These are phyloP conservation scores for Sebastes oblongus DNA, from an alignment of 2,797 vertebrate species.

Conservation along the genomic window DNA sequence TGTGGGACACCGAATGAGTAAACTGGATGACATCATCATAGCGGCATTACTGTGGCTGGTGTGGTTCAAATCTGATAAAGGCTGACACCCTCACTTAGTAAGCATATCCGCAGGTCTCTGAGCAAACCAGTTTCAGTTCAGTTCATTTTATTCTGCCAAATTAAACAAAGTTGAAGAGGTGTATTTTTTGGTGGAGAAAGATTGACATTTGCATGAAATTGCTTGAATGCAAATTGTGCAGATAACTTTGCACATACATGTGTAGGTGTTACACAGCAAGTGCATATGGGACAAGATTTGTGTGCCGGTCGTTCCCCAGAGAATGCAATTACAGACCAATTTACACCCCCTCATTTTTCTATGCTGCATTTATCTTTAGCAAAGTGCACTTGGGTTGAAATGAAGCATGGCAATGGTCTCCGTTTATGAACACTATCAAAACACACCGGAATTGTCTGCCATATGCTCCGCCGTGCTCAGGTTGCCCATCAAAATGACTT, in stretches of 20 bases:
- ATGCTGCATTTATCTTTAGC: constrained; percentile 65
- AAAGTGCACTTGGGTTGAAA: constrained; percentile 75
- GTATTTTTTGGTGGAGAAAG: not conserved
- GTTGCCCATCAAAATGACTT: constrained; percentile 61
- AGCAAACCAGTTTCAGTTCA: constrained; percentile 7
- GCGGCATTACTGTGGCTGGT: not conserved
- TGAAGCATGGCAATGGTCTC: constrained; percentile 68
- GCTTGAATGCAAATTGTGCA: constrained; percentile 47
- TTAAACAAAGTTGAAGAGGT: constrained; percentile 15
- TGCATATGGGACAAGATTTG: constrained; percentile 52
- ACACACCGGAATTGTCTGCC: constrained; percentile 69
- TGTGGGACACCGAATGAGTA: not conserved
- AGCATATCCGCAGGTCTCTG: not conserved
- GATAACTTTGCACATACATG: constrained; percentile 20
- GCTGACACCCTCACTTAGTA: not conserved
- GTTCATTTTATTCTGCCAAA: constrained; percentile 12
- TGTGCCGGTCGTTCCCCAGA: constrained; percentile 48
- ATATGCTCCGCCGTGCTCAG: constrained; percentile 74
- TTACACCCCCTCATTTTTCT: constrained; percentile 68
- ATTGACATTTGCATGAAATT: constrained; percentile 54
- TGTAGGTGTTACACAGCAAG: constrained; percentile 50
- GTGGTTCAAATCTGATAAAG: not conserved
- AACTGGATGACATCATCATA: not conserved
- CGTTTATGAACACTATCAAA: constrained; percentile 76
- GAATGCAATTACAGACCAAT: constrained; percentile 68